Percentiles rank a stretch among this genome's conserved stretches.
Conservation (phyloP, 2,797 vertebrate species). For the Acanthurus lineatus region DNA sequence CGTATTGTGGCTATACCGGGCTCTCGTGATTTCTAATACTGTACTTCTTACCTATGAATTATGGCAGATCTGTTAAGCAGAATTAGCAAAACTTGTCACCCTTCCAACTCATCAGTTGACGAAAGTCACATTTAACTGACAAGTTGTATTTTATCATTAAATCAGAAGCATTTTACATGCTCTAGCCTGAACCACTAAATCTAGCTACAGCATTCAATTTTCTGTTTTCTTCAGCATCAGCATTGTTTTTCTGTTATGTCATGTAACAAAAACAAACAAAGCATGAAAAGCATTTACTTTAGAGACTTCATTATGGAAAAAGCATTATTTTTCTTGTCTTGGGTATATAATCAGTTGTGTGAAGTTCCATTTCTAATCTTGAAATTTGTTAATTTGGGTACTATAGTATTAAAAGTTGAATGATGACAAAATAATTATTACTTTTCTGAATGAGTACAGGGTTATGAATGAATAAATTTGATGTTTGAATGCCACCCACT, state of each 20-base stretch:
- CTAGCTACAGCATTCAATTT: constrained; percentile 13
- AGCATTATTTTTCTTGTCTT: constrained; percentile 25
- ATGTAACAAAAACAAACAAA: constrained; percentile 9
- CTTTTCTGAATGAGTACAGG: constrained; percentile 24
- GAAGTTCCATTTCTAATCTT: neutral
- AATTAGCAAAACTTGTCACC: neutral
- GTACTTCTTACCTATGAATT: neutral
- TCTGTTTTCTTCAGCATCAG: neutral
- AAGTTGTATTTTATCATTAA: neutral
- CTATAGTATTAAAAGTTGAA: neutral
- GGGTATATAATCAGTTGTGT: constrained; percentile 9
- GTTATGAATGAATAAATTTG: constrained; percentile 15
- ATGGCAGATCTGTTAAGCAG: neutral
- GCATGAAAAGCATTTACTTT: constrained; percentile 35
- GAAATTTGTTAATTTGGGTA: neutral
- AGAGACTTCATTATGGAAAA: constrained; percentile 23
- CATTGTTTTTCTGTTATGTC: neutral
- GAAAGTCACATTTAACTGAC: constrained; percentile 9
- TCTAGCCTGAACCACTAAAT: constrained; percentile 14
- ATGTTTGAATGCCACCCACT: constrained; percentile 34
- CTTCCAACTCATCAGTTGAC: neutral
- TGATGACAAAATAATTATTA: constrained; percentile 10
- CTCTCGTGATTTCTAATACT: neutral
- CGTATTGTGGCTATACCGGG: neutral
- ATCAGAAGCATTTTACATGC: constrained; percentile 25